Evolutionary conservation across 2,888 invertebrate genomes (phyloP).

Genomic region (Lamellibrachia columna): DNA sequence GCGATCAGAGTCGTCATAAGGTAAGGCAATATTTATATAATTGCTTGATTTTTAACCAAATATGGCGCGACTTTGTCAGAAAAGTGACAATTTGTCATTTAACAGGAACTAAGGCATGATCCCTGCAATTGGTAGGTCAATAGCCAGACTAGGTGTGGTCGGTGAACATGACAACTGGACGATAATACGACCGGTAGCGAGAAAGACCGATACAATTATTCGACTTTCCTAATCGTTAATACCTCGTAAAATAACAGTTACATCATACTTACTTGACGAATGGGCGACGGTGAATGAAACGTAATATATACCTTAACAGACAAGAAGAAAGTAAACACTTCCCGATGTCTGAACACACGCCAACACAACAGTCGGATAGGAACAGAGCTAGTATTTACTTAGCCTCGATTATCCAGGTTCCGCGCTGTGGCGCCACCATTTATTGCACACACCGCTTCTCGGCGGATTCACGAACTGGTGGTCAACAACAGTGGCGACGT

Average conservation of each 20-base stretch:
- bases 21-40: too few relatives aligned
- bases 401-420: too few relatives aligned
- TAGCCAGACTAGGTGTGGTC: background rate
- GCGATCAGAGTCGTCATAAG: too few relatives aligned
- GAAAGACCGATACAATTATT: background rate
- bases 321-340: background rate
- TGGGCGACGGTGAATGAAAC: background rate
- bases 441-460: too few relatives aligned
- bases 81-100: too few relatives aligned
- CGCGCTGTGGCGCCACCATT: too few relatives aligned
- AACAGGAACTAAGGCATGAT: too few relatives aligned
- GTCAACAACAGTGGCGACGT: background rate
- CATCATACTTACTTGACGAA: background rate
- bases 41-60: too few relatives aligned
- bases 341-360: background rate
- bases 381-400: too few relatives aligned
- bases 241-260: background rate
- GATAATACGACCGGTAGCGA: background rate
- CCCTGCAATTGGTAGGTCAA: too few relatives aligned
- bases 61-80: too few relatives aligned
- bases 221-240: background rate
- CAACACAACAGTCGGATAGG: background rate
- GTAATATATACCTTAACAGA: background rate
- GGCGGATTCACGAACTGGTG: background rate
- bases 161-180: background rate